A percentile compares a stretch with the other conserved stretches of the same genome.
phyloP scores from a whole-genome alignment of 37 sponge, comb jelly and placozoan genomes.

The Petrosia ficiformis region DNA sequence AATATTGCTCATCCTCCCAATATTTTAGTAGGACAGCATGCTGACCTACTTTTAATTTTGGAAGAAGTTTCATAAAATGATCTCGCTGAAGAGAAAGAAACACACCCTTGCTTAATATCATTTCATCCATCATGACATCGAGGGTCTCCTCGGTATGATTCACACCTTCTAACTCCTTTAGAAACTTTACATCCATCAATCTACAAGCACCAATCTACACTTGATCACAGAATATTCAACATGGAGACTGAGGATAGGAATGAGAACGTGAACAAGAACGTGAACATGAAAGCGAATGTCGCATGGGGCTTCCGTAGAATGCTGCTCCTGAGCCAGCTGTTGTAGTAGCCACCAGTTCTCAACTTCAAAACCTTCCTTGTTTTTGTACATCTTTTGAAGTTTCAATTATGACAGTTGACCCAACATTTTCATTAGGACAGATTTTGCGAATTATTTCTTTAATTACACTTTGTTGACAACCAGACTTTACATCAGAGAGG shows the following conservation, averaged over 20 bases:
- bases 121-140: neutral
- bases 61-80: neutral
- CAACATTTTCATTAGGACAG: too few relatives aligned
- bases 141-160: neutral
- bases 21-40: neutral
- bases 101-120: neutral
- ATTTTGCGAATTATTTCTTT: too few relatives aligned
- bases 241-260: neutral
- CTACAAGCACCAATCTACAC: too few relatives aligned
- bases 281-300: neutral
- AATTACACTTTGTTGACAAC: too few relatives aligned
- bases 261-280: neutral
- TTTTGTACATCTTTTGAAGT: too few relatives aligned
- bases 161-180: neutral
- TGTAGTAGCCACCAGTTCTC: too few relatives aligned
- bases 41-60: neutral
- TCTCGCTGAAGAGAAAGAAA: neutral
- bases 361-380: too few relatives aligned
- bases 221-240: neutral
- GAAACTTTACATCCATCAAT: neutral
- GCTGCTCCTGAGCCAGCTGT: neutral
- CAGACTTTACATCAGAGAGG: too few relatives aligned
- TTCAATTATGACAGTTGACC: too few relatives aligned
- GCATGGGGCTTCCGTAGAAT: neutral
- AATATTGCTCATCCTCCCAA: too few relatives aligned